Evolutionary conservation across 2,113 vertebrate species (phyloP), one percentile per base, ranked within the genome.

Genomic region (Empidonax traillii): DNA sequence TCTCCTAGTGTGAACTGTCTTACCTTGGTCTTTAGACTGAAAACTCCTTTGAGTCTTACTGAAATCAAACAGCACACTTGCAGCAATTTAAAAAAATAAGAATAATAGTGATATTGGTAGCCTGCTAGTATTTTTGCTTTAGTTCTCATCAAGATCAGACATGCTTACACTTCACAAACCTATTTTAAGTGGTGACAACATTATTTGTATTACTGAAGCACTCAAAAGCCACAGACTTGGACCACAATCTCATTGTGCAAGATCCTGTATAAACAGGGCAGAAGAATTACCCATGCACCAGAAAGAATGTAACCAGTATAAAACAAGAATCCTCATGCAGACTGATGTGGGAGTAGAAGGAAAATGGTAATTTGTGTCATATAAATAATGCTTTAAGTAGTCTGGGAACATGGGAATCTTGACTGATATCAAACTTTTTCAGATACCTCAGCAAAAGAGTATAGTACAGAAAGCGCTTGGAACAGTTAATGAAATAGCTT

Each of bases 121-220:
- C 39, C 49, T 91, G 19, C 4, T 85, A 53, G 43, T 58, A 55
- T 43, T 91, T 88, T 63, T 90, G 55, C 47, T 55, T 83, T 84
- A 39, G 28, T 90, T 92, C 72, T 92, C 59, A 77, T 74, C 22
- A 81, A 55, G 65, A 91, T 82, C 55, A 80, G 79, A 83, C 67
- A 84, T 67, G 59, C 62, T 94, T 90, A 55, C 10, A 31, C 9
- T 86, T 88, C 52, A 59, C 37, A 88, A 92, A 84, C 27, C 6
- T 93, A 90, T 95, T 92, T 93, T 86, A 94, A 93, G 76, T 84
- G 85, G 33, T 86, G 88, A 95, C 83, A 96, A 80, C 68, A 63
- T 77, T 94, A 95, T 90, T 86, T 94, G 68, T 77, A 71, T 67
- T 92, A 67, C 83, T 86, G 76, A 94, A 86, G 67, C n/a, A 46